Conservation (phyloP, 2,113 vertebrate species). For the Eonycteris spelaea region DNA sequence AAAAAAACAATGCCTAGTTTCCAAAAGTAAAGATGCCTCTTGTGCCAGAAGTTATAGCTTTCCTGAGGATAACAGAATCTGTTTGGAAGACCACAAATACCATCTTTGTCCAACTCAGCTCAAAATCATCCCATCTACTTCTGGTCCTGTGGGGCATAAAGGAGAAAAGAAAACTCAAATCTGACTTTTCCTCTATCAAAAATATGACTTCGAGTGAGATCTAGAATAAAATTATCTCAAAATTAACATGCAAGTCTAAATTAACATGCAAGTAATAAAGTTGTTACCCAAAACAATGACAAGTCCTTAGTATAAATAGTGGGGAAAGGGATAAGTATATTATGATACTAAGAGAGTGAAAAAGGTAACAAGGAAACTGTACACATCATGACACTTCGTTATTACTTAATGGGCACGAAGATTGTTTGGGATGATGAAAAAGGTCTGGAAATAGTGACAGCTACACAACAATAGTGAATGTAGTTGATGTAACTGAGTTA, state of each 20-base stretch:
- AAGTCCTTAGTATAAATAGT: background rate
- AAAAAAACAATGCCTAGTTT: background rate
- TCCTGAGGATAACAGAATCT: background rate
- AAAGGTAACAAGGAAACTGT: background rate
- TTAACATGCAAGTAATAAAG: background rate
- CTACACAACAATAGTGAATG: background rate
- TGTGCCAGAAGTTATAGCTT: background rate
- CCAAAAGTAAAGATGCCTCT: background rate
- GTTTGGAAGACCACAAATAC: background rate
- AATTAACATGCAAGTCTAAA: background rate
- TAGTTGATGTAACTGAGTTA: background rate
- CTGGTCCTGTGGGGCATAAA: background rate
- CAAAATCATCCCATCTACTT: background rate
- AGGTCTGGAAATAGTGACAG: background rate
- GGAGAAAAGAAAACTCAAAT: background rate
- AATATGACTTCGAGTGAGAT: background rate
- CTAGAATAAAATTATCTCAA: background rate
- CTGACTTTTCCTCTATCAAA: background rate
- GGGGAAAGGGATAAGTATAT: background rate
- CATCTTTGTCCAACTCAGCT: background rate
- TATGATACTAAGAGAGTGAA: background rate
- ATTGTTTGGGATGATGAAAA: background rate
- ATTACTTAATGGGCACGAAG: background rate
- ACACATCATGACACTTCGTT: background rate
- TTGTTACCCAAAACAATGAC: background rate